Evolutionary conservation across 2,797 vertebrate genomes (phyloP).

Genomic region (Hemitrygon akajei): DNA sequence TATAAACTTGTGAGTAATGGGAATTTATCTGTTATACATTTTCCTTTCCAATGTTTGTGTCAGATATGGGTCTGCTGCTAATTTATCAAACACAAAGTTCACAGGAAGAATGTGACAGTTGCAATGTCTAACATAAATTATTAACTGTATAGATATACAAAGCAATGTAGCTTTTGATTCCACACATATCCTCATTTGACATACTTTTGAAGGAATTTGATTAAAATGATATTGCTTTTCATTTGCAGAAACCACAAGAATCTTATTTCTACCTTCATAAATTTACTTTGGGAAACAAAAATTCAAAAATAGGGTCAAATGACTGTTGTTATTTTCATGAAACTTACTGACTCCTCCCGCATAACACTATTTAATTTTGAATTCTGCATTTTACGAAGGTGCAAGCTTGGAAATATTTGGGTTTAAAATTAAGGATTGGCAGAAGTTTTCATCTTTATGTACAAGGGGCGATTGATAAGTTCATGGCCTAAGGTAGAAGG

Average conservation of each 20-base stretch:
- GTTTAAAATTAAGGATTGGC: constrained; percentile 28
- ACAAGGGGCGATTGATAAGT: too few species aligned
- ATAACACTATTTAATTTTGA: not conserved
- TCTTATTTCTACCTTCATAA: constrained; percentile 10
- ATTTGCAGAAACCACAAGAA: constrained; percentile 8
- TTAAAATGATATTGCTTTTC: constrained; percentile 41
- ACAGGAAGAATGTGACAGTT: constrained; percentile 69
- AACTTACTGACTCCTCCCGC: not conserved
- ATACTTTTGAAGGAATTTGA: constrained; percentile 46
- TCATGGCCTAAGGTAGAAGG: too few species aligned
- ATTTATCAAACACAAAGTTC: constrained; percentile 57
- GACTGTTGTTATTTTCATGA: not conserved
- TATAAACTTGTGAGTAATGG: constrained; percentile 58
- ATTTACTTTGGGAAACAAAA: not conserved
- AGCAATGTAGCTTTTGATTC: constrained; percentile 49
- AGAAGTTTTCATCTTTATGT: constrained; percentile 4
- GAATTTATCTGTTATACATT: constrained; percentile 60
- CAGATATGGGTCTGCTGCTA: constrained; percentile 59
- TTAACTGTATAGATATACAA: constrained; percentile 60
- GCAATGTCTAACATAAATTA: constrained; percentile 66
- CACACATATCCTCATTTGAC: constrained; percentile 46
- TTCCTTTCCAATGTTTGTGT: constrained; percentile 58
- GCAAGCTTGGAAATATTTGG: not conserved
- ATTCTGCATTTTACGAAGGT: not conserved
- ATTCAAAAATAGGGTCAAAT: not conserved